Conservation (phyloP, 2,888 invertebrate species). For the Brassicogethes aeneus region DNA sequence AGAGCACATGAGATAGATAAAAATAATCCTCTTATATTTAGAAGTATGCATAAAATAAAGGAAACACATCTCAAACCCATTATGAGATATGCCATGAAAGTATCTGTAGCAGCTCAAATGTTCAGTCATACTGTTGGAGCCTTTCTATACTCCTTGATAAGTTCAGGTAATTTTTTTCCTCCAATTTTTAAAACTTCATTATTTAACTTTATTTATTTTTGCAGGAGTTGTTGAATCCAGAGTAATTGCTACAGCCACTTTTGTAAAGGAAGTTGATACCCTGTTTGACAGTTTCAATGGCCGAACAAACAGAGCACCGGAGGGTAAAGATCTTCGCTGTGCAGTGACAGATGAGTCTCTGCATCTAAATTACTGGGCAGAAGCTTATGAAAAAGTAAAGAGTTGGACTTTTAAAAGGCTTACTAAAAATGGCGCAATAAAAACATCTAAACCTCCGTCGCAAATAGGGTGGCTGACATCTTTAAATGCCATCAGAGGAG, state of each 20-base stretch:
- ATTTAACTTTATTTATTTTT: not conserved
- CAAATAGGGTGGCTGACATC: not conserved
- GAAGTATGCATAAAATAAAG: conserved; percentile 14
- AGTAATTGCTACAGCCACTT: conserved; percentile 12
- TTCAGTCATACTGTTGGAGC: conserved; percentile 10
- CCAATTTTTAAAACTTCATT: no score
- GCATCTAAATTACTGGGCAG: conserved; percentile 12
- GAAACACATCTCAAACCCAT: conserved; percentile 5
- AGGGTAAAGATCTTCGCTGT: conserved; percentile 11
- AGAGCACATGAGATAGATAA: conserved; percentile 10
- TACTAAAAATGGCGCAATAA: conserved; percentile 6
- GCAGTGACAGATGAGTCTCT: conserved; percentile 8
- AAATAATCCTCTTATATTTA: conserved; percentile 10
- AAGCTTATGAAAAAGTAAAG: conserved; percentile 12
- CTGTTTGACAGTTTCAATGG: conserved; percentile 21
- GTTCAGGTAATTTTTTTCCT: conserved; percentile 2
- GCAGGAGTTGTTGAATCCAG: not conserved
- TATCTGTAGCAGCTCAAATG: conserved; percentile 5
- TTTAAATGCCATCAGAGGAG: not conserved
- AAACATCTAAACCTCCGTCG: conserved; percentile 4
- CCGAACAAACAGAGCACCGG: conserved; percentile 8
- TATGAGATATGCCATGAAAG: not conserved
- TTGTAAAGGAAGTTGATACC: conserved; percentile 16
- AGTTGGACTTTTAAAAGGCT: conserved; percentile 9
- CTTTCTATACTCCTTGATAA: conserved; percentile 11